Evolutionary conservation across 1,140 invertebrate genomes (phyloP).

Genomic region (Sitobion miscanthi): DNA sequence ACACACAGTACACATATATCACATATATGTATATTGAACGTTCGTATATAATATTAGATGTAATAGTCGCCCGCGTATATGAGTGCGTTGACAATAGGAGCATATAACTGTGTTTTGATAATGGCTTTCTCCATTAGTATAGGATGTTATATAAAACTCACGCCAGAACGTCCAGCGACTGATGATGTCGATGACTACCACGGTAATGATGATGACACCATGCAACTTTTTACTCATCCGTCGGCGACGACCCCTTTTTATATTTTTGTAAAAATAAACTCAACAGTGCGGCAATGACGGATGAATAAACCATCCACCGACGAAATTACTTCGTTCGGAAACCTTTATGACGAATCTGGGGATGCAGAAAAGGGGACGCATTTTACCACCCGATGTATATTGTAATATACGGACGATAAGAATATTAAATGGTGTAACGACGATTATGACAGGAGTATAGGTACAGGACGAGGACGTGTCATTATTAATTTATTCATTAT

Average conservation of each 20-base stretch:
- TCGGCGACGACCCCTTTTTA: background rate
- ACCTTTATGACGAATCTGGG: background rate
- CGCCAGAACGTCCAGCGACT: background rate
- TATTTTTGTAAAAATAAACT: background rate
- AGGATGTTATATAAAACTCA: background rate
- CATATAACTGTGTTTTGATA: background rate
- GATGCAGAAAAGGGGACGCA: background rate
- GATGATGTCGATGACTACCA: background rate
- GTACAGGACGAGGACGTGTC: background rate
- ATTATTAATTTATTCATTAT: background rate
- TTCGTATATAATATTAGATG: background rate
- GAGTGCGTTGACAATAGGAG: background rate
- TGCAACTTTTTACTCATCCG: background rate
- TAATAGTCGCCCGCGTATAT: background rate
- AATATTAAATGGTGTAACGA: background rate
- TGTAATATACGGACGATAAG: background rate
- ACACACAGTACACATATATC: background rate
- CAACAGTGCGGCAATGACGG: background rate
- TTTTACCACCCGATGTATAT: background rate
- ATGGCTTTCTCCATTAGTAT: constrained; percentile 30
- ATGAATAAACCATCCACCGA: background rate
- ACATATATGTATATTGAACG: background rate
- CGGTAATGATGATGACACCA: background rate
- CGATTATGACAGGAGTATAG: background rate
- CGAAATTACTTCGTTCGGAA: background rate